These are phyloP conservation scores for Stenichneumon culpator DNA, from an alignment of 2,888 invertebrate species.

Conservation along the genomic window DNA sequence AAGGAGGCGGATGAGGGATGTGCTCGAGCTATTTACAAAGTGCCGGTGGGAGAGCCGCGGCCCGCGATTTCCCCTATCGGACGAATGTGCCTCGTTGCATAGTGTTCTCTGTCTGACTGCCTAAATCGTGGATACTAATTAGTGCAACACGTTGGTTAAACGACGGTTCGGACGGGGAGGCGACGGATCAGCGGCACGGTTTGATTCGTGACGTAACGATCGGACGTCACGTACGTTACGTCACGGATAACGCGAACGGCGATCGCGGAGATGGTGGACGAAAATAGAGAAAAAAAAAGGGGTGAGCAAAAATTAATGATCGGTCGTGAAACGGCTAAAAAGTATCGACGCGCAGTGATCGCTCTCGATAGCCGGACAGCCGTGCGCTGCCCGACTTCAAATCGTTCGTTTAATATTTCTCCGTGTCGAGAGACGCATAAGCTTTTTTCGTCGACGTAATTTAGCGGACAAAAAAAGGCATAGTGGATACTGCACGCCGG, in stretches of 20 bases:
- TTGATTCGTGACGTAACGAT: constrained; percentile 39
- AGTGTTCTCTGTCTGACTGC: constrained; percentile 17
- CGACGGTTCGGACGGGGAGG: constrained; percentile 13
- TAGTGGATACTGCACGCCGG: neutral
- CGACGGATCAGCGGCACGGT: constrained; percentile 5
- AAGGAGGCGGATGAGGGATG: neutral
- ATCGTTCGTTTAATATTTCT: constrained; percentile 65
- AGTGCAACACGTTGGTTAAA: constrained; percentile 61
- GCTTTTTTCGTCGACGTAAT: constrained; percentile 54
- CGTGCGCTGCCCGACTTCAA: constrained; percentile 41
- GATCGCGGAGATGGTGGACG: constrained; percentile 7
- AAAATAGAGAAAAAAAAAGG: constrained; percentile 36
- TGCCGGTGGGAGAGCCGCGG: neutral
- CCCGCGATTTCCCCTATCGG: constrained; percentile 41
- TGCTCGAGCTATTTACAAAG: constrained; percentile 33
- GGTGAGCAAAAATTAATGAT: constrained; percentile 55
- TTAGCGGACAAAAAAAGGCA: constrained; percentile 26
- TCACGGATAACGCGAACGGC: constrained; percentile 22
- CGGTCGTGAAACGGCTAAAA: constrained; percentile 32
- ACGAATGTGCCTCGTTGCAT: constrained; percentile 50
- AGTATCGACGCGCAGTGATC: constrained; percentile 58
- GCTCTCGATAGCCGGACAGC: constrained; percentile 3
- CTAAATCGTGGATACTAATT: constrained; percentile 60
- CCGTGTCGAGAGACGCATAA: constrained; percentile 52
- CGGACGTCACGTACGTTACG: constrained; percentile 17